Evolutionary conservation across 2,888 invertebrate genomes (phyloP), one percentile per base, ranked within the genome.

Genomic region (Drosophila greeni): DNA sequence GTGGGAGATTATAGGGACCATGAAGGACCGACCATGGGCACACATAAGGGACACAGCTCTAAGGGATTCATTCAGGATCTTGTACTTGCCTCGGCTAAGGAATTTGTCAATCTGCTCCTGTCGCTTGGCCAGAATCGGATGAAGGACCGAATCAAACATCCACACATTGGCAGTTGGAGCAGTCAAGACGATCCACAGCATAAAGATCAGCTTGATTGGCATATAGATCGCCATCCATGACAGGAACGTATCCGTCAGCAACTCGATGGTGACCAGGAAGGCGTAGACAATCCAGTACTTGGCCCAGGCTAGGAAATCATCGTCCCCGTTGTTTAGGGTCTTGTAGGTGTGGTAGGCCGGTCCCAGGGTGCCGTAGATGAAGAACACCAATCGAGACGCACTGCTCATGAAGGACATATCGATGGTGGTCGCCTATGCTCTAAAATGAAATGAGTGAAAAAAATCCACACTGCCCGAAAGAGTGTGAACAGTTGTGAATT

Each of bases 201-300:
- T 71, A 5, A 84, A 20, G 7, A 77, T 14, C 24, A 81, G 37
- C 45, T 81, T 81, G 7, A 37, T 34, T 49, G 74, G 73, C 7
- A 26, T 54, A 40, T 84, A 81, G 92, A 99, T 97, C 58, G 98
- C 98, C 89, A 99, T 94, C 94, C 94, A 97, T 82, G 96, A 95
- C 65, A 98, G 92, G 88, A 98, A 95, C 70, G 97, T 93, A 88
- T 99, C 98, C 66, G 97, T 95, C 89, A 98, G 93, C 23, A 97
- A 95, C 91, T 99, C 98, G 74, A 94, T 92, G 88, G 94, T 95
- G 18, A 95, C 95, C 90, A 98, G 98, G 72, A 97, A 92, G 54
- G 98, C 97, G 90, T 97, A 98, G 48, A 82, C 70, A 5, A 79
- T 61, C 81, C 81, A 81, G 40, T 84, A 81, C 40, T 82, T 81